phyloP scores from a whole-genome alignment of 1,140 invertebrate species.

The Tetramorium parvispinum region DNA sequence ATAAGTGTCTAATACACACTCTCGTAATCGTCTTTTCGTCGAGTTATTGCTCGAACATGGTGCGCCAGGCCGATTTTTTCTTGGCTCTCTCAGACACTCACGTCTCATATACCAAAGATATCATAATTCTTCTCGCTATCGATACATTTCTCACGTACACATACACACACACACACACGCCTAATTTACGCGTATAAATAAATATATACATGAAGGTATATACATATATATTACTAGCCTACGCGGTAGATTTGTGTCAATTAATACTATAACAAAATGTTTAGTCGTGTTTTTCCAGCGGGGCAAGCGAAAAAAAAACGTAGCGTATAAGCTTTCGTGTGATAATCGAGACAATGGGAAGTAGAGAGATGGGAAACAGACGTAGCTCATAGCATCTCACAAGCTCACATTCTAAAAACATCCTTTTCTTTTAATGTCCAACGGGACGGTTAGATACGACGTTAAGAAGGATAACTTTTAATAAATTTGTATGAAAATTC shows the following conservation, averaged over 20 bases:
- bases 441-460: not conserved
- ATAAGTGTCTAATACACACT: conserved; percentile 32
- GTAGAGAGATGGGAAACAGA: conserved; percentile 16
- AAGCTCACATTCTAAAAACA: conserved; percentile 12
- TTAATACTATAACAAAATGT: conserved; percentile 75
- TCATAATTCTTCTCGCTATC: conserved; percentile 32
- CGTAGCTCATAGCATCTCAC: conserved; percentile 47
- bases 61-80: conserved; percentile 43
- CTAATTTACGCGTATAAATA: conserved; percentile 40
- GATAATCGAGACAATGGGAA: conserved; percentile 61
- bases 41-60: conserved; percentile 51
- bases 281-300: conserved; percentile 65
- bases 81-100: conserved; percentile 41
- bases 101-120: conserved; percentile 11
- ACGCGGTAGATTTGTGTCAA: conserved; percentile 77
- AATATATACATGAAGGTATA: conserved; percentile 49
- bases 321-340: conserved; percentile 73
- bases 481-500: not conserved
- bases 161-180: not conserved
- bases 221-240: conserved; percentile 65
- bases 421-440: not conserved
- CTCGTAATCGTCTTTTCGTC: conserved; percentile 63
- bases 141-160: conserved; percentile 1
- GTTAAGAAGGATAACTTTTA: not conserved
- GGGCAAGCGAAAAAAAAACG: conserved; percentile 39